phyloP scores from a whole-genome alignment of 2,113 vertebrate genomes.

The Prolemur simus region DNA sequence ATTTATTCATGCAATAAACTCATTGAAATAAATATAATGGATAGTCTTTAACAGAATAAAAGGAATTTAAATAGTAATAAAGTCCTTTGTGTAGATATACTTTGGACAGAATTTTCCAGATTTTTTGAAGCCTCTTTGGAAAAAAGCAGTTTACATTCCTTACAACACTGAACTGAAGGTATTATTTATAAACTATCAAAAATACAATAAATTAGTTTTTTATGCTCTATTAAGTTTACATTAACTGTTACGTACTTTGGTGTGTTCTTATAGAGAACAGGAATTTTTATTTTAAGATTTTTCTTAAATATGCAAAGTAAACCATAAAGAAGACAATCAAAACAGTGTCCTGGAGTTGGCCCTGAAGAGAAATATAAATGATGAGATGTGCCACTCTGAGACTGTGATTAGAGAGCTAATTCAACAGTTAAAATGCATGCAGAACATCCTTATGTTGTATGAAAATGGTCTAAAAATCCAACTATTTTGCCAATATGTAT shows the following conservation, averaged over 20 bases:
- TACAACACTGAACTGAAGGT: background rate
- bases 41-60: constrained; percentile 31
- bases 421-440: background rate
- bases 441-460: background rate
- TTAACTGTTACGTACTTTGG: background rate
- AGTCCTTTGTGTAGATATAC: background rate
- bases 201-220: background rate
- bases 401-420: background rate
- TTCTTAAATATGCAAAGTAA: constrained; percentile 20
- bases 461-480: background rate
- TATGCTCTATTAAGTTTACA: background rate
- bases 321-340: background rate
- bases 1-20: background rate
- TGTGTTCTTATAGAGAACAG: background rate
- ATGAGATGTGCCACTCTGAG: background rate
- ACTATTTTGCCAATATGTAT: background rate
- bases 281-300: background rate
- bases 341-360: background rate
- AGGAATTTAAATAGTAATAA: constrained; percentile 4
- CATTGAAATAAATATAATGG: background rate
- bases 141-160: constrained; percentile 32
- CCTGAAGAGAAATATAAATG: background rate
- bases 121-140: constrained; percentile 1
- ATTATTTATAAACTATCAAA: background rate
- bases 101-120: background rate